Conservation (phyloP, 2,888 invertebrate species). For the Parnassius orleans region DNA sequence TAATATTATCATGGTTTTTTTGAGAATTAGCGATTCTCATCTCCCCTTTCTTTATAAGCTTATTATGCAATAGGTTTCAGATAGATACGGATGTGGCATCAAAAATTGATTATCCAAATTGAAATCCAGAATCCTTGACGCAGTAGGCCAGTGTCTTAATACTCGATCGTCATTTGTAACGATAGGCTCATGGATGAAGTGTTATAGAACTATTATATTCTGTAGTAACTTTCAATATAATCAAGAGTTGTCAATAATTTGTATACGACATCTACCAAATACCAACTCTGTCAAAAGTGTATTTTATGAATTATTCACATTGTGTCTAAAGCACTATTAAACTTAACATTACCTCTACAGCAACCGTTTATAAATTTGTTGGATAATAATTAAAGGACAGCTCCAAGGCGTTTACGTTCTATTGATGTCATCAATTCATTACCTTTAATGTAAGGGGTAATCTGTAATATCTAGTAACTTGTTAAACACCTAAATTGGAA, state of each 20-base stretch:
- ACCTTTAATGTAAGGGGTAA: too few relatives aligned
- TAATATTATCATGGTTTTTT: too few relatives aligned
- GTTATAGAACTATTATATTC: not conserved
- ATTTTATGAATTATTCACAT: constrained; percentile 17
- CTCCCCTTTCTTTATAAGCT: too few relatives aligned
- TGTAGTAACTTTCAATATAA: not conserved
- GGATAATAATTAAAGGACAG: constrained; percentile 25
- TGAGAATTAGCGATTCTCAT: too few relatives aligned
- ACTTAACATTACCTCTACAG: constrained; percentile 18
- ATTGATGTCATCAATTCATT: constrained; percentile 12
- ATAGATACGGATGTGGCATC: too few relatives aligned
- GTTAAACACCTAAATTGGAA: too few relatives aligned
- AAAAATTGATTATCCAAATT: too few relatives aligned
- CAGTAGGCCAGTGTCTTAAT: too few relatives aligned
- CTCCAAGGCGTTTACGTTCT: constrained; percentile 24
- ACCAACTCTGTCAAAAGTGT: constrained; percentile 4
- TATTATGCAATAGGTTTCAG: too few relatives aligned
- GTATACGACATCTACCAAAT: constrained; percentile 7
- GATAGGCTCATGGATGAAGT: not conserved
- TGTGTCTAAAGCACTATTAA: constrained; percentile 14
- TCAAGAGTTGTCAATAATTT: constrained; percentile 12
- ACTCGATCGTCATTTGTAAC: too few relatives aligned
- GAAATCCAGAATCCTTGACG: too few relatives aligned
- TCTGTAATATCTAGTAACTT: too few relatives aligned
- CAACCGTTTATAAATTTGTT: constrained; percentile 21